These are phyloP conservation scores for Orius insidiosus DNA, from an alignment of 1,140 invertebrate genomes.

Conservation along the genomic window DNA sequence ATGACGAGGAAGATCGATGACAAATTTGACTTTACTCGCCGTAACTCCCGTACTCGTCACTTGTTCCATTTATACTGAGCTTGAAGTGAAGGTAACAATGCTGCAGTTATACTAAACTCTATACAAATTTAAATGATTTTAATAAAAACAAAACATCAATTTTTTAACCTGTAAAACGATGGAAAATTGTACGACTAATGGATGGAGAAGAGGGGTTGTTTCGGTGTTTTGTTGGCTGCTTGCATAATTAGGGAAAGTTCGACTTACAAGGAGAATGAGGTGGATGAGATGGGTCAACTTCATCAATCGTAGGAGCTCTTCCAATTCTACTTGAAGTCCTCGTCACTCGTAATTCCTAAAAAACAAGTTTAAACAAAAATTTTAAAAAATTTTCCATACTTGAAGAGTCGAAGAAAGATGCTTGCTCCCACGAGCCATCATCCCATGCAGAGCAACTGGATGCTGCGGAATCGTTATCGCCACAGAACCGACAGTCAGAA, in stretches of 20 bases:
- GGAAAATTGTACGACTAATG: slow-evolving; percentile 65
- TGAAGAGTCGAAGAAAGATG: slow-evolving; percentile 82
- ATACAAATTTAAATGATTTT: slow-evolving; percentile 1
- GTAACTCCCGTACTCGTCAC: slow-evolving; percentile 82
- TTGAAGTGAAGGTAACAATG: slow-evolving; percentile 82
- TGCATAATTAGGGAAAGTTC: slow-evolving; percentile 22
- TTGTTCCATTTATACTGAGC: slow-evolving; percentile 94
- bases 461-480: slow-evolving; percentile 92
- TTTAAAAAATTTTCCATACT: slow-evolving; percentile 24
- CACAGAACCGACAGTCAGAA: slow-evolving; percentile 73
- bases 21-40: slow-evolving; percentile 85
- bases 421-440: slow-evolving; percentile 89
- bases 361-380: slow-evolving; percentile 10
- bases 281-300: slow-evolving; percentile 28
- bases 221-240: slow-evolving; percentile 16
- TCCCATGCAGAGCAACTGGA: slow-evolving; percentile 86
- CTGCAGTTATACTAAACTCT: slow-evolving; percentile 70
- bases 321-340: slow-evolving; percentile 57
- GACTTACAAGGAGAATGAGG: slow-evolving; percentile 39
- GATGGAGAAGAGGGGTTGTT: slow-evolving; percentile 30
- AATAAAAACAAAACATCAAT: not conserved
- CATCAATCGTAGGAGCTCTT: slow-evolving; percentile 35
- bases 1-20: slow-evolving; percentile 80
- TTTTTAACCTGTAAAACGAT: slow-evolving; percentile 21
- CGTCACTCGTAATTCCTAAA: slow-evolving; percentile 54